Conservation (phyloP, 2,888 invertebrate genomes). For the Perithous albicinctus region DNA sequence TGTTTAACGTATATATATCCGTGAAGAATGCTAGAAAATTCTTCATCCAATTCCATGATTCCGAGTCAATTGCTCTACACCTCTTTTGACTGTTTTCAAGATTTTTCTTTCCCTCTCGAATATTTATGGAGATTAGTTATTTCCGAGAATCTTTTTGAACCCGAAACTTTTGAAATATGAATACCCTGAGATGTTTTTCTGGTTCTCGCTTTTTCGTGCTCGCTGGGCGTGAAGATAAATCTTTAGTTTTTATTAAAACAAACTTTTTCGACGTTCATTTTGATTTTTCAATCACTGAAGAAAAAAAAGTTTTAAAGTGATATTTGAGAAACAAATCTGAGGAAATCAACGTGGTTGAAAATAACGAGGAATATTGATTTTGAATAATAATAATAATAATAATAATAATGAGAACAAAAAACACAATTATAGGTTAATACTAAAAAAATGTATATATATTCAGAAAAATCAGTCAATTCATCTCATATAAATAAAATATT, state of each 20-base stretch:
- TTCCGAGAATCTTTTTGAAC: constrained; percentile 24
- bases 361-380: too few relatives aligned
- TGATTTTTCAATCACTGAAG: not conserved
- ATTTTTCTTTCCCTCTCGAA: constrained; percentile 3
- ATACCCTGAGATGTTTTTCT: constrained; percentile 3
- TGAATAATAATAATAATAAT: too few relatives aligned
- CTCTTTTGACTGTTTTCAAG: not conserved
- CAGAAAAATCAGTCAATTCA: too few relatives aligned
- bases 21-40: not conserved
- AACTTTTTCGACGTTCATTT: not conserved
- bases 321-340: too few relatives aligned
- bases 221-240: not conserved
- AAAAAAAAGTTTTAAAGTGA: not conserved
- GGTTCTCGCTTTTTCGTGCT: not conserved
- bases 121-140: constrained; percentile 18
- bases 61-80: not conserved
- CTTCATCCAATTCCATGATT: constrained; percentile 25
- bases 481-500: too few relatives aligned
- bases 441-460: too few relatives aligned
- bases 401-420: too few relatives aligned
- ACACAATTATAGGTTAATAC: too few relatives aligned
- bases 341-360: too few relatives aligned
- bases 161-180: constrained; percentile 17
- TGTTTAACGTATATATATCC: not conserved
- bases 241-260: not conserved